Evolutionary conservation across 2,888 invertebrate species (phyloP).

Genomic region (Amphipyra tragopoginis): DNA sequence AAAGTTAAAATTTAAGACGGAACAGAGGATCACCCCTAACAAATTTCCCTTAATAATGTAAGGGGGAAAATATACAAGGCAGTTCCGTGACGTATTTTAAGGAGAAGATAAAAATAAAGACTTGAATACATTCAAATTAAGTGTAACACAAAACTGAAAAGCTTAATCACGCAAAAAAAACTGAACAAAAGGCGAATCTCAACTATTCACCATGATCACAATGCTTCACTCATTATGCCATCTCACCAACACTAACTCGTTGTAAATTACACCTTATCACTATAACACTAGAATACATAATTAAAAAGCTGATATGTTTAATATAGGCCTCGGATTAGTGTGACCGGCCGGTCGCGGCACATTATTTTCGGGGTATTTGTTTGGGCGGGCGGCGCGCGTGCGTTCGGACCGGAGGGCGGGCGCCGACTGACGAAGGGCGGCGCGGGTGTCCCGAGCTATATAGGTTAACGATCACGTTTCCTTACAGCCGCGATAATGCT

Average conservation of each 20-base stretch:
- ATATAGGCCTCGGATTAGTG: conserved; percentile 73
- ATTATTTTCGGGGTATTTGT: conserved; percentile 52
- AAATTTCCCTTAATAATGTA: conserved; percentile 20
- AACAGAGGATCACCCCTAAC: conserved; percentile 30
- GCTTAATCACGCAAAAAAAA: conserved; percentile 34
- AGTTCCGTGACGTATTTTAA: not conserved
- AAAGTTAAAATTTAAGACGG: conserved; percentile 21
- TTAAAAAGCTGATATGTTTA: conserved; percentile 82
- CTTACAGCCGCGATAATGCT: conserved; percentile 69
- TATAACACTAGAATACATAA: conserved; percentile 60
- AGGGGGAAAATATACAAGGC: not conserved
- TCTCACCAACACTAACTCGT: conserved; percentile 56
- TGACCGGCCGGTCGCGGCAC: conserved; percentile 57
- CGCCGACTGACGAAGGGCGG: conserved; percentile 79
- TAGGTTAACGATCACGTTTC: conserved; percentile 85
- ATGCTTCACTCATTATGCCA: conserved; percentile 55
- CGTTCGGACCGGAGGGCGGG: conserved; percentile 77
- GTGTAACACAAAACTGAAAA: conserved; percentile 33
- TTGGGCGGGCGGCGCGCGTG: conserved; percentile 68
- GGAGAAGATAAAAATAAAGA: conserved; percentile 1
- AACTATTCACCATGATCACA: conserved; percentile 44
- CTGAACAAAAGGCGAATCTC: conserved; percentile 34
- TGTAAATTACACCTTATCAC: conserved; percentile 63
- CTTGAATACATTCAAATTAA: conserved; percentile 21
- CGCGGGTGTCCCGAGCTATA: conserved; percentile 65